Conservation (phyloP, 2,888 invertebrate species). For the Escarpia spicata region DNA sequence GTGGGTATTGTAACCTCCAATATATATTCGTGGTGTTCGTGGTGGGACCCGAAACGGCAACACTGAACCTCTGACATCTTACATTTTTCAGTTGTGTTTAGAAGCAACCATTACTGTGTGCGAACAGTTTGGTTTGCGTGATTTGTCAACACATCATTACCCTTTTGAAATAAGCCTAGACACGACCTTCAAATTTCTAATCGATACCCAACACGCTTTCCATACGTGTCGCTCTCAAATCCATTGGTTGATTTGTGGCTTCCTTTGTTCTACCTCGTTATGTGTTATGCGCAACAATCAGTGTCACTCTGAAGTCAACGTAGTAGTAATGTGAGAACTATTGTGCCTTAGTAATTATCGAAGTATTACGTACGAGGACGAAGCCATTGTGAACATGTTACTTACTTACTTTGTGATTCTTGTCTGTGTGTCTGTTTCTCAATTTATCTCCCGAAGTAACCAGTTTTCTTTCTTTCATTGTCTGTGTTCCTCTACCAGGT, state of each 20-base stretch:
- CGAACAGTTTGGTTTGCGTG: background rate
- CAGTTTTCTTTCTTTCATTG: too few species aligned
- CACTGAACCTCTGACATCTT: too few species aligned
- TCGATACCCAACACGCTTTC: background rate
- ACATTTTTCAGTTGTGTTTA: background rate
- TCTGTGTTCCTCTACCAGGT: too few species aligned
- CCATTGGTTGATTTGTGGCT: background rate
- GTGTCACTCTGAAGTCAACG: background rate
- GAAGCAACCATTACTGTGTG: background rate
- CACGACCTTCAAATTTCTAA: background rate
- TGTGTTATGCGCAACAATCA: background rate
- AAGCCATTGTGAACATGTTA: background rate
- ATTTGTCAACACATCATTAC: background rate
- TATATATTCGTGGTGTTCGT: too few species aligned
- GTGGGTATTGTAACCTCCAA: too few species aligned
- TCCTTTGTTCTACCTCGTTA: background rate
- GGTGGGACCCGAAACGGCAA: too few species aligned
- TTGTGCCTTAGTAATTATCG: background rate
- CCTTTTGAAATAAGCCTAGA: background rate
- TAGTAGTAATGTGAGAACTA: background rate
- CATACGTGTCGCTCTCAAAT: background rate
- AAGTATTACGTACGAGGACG: background rate
- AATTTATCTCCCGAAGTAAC: too few species aligned
- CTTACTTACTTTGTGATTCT: too few species aligned
- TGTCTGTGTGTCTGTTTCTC: too few species aligned